Evolutionary conservation across 35 echinoderm and acorn worm species (phyloP).

Genomic region (Acanthaster planci): DNA sequence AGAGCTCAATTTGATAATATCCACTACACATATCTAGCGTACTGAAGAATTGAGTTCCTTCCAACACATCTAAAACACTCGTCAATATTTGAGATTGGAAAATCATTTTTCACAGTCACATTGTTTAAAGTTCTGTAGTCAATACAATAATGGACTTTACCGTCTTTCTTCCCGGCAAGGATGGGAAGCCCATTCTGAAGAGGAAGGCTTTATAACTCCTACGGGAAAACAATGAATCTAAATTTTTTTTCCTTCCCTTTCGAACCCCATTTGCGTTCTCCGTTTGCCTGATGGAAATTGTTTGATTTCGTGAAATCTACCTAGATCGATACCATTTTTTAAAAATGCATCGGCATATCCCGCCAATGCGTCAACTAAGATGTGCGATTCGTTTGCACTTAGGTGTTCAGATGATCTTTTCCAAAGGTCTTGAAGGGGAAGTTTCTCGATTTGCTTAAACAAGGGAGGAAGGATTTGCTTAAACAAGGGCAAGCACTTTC

Average conservation of each 20-base stretch:
- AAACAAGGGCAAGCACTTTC: too few relatives aligned
- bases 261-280: slow-evolving; percentile 37
- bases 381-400: neutral
- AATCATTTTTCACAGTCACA: slow-evolving; percentile 36
- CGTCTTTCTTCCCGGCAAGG: slow-evolving; percentile 35
- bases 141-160: slow-evolving; percentile 38
- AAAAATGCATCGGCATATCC: slow-evolving; percentile 47
- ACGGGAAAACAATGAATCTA: slow-evolving; percentile 19
- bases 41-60: slow-evolving; percentile 36
- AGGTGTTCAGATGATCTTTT: neutral
- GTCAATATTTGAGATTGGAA: slow-evolving; percentile 44
- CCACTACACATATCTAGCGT: slow-evolving; percentile 38
- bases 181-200: slow-evolving; percentile 35
- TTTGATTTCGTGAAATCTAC: slow-evolving; percentile 25
- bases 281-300: slow-evolving; percentile 41
- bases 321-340: slow-evolving; percentile 45
- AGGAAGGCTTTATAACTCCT: slow-evolving; percentile 39
- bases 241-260: slow-evolving; percentile 24
- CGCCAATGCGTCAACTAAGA: neutral
- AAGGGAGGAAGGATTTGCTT: too few relatives aligned
- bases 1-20: slow-evolving; percentile 42
- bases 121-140: slow-evolving; percentile 46
- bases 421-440: neutral
- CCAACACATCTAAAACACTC: slow-evolving; percentile 54
- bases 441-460: too few relatives aligned